Conservation (phyloP, 2,113 vertebrate species). For the Indri indri region DNA sequence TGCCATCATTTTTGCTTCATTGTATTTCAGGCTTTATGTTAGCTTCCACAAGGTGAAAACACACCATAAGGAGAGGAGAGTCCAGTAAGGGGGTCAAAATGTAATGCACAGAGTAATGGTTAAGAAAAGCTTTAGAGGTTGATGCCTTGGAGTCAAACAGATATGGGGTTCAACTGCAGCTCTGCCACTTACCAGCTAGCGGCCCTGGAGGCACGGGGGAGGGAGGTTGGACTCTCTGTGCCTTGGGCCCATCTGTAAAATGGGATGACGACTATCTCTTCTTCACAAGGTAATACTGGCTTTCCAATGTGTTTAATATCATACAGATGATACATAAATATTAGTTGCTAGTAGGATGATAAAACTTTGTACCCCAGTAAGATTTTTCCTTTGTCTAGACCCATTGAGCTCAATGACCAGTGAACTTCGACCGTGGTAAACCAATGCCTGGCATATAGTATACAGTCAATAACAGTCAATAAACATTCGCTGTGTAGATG, state of each 20-base stretch:
- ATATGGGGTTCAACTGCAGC: background rate
- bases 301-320: background rate
- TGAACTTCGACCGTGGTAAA: background rate
- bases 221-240: background rate
- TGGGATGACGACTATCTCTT: background rate
- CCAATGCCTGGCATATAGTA: background rate
- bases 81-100: background rate
- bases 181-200: background rate
- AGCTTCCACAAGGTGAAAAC: background rate
- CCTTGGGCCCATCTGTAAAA: background rate
- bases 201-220: background rate
- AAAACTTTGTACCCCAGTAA: background rate
- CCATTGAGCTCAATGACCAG: background rate
- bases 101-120: background rate
- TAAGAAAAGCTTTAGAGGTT: background rate
- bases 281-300: background rate
- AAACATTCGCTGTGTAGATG: background rate
- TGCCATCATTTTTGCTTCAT: background rate
- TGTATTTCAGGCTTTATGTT: background rate
- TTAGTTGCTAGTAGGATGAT: background rate
- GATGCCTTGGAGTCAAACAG: background rate
- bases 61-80: background rate
- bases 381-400: background rate
- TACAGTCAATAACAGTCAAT: background rate
- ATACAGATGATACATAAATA: background rate